Evolutionary conservation across 1,140 invertebrate genomes (phyloP), one percentile per base, ranked within the genome.

Genomic region (Anastatus disparis): DNA sequence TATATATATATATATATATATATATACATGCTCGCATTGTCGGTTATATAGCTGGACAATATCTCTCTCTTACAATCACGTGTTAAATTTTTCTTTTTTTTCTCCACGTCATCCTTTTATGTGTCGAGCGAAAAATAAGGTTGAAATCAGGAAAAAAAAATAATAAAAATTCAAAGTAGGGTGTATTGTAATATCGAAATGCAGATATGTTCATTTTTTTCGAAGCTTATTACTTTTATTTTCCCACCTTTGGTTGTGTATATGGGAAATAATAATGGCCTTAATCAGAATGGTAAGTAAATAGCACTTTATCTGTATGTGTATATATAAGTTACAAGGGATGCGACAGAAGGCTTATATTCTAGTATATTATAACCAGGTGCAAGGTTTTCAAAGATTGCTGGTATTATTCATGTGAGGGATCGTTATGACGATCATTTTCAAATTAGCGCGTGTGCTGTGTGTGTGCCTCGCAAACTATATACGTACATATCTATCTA

Each of bases 361-460:
- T n/a, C n/a, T n/a, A n/a, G n/a, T n/a, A n/a, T n/a, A n/a, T n/a
- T n/a, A n/a, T 56, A 10, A 58, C 68, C 68, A 70, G 68, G 59
- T 70, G 68, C 68, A 40, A 38, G 38, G 27, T 70, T 48, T n/a
- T 22, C 13, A n/a, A 63, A 70, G 59, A 70, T 70, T 70, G 40
- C 26, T 15, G 68, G 46, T 70, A 35, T 70, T 38, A 63, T 61
- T 55, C 27, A 4, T 22, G n/a, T n/a, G 35, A 44, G 50, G 26
- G 48, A 63, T 70, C 61, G 61, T 70, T 64, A 64, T 44, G 68
- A 64, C 52, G 68, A 70, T 70, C 68, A 64, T 70, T 70, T 70
- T 70, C 68, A 58, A 64, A 70, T 70, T 70, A 70, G 42, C 52
- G 58, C 67, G 53, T 24, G 17, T 9, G 22, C 31, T 40, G 22